These are phyloP conservation scores for Melinaea menophilus DNA, from an alignment of 2,888 invertebrate genomes.

Conservation along the genomic window DNA sequence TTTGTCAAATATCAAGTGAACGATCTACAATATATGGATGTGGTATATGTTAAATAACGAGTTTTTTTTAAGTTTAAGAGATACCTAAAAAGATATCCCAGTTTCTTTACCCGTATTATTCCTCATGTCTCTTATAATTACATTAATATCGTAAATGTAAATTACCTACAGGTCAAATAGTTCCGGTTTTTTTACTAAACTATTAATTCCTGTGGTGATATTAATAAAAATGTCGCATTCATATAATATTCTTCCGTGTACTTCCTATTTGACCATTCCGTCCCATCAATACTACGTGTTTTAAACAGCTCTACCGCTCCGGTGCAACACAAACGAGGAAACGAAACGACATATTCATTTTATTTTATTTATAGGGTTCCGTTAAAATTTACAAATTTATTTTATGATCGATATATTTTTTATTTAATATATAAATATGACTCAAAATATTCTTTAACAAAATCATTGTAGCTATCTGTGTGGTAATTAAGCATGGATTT, in stretches of 20 bases:
- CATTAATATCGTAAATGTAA: no score
- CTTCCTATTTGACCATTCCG: slow-evolving; percentile 27
- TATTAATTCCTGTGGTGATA: background rate
- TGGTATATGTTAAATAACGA: slow-evolving; percentile 10
- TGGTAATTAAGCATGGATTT: no score
- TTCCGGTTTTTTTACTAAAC: background rate
- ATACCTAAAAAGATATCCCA: no score
- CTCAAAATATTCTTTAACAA: no score
- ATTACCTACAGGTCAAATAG: no score
- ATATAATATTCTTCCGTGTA: slow-evolving; percentile 12
- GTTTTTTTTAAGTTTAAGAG: background rate
- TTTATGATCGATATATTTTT: no score
- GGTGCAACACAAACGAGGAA: slow-evolving; percentile 29
- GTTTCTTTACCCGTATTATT: no score
- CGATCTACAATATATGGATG: slow-evolving; percentile 16
- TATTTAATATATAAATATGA: no score
- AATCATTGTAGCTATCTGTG: no score
- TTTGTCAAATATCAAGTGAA: slow-evolving; percentile 19
- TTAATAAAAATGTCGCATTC: slow-evolving; percentile 33
- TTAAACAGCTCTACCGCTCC: slow-evolving; percentile 39
- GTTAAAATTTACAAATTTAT: background rate
- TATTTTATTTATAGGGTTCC: slow-evolving; percentile 38
- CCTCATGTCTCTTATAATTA: no score
- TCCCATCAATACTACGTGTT: slow-evolving; percentile 42
- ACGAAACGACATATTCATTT: slow-evolving; percentile 44